Percentiles rank a stretch among this genome's conserved stretches.
Conservation (phyloP, 1,140 invertebrate genomes). For the Drosophila nebulosa region DNA sequence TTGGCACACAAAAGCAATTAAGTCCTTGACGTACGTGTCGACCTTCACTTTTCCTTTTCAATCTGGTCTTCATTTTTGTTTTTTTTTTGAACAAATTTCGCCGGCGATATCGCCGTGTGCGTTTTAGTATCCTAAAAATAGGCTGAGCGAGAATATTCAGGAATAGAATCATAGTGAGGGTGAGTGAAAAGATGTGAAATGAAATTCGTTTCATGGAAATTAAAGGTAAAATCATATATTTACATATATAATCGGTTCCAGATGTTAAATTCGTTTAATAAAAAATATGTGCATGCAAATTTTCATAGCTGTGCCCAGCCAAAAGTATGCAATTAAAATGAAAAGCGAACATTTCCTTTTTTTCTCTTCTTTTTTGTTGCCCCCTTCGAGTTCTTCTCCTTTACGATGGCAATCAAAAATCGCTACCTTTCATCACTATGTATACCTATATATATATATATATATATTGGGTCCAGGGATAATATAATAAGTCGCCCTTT, state of each 20-base stretch:
- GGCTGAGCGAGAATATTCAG: slow-evolving; percentile 12
- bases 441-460: not conserved
- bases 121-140: slow-evolving; percentile 40
- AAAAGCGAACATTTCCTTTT: not conserved
- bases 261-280: slow-evolving; percentile 4
- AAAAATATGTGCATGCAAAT: slow-evolving; percentile 3
- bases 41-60: slow-evolving; percentile 5
- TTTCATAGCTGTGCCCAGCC: not conserved
- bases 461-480: slow-evolving; percentile 36
- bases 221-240: not conserved
- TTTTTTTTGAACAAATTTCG: not conserved
- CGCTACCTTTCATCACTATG: slow-evolving; percentile 4
- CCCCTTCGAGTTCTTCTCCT: too few relatives aligned
- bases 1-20: slow-evolving; percentile 17
- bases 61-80: not conserved
- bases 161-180: slow-evolving; percentile 35
- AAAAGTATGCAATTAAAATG: slow-evolving; percentile 46
- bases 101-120: slow-evolving; percentile 28
- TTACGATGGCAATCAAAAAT: slow-evolving; percentile 36
- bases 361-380: too few relatives aligned
- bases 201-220: slow-evolving; percentile 11
- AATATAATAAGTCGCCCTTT: slow-evolving; percentile 31
- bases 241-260: not conserved
- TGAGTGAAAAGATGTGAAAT: slow-evolving; percentile 10
- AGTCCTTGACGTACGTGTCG: slow-evolving; percentile 1